Conservation (phyloP, 2,797 vertebrate species). For the Peromyscus attwateri region DNA sequence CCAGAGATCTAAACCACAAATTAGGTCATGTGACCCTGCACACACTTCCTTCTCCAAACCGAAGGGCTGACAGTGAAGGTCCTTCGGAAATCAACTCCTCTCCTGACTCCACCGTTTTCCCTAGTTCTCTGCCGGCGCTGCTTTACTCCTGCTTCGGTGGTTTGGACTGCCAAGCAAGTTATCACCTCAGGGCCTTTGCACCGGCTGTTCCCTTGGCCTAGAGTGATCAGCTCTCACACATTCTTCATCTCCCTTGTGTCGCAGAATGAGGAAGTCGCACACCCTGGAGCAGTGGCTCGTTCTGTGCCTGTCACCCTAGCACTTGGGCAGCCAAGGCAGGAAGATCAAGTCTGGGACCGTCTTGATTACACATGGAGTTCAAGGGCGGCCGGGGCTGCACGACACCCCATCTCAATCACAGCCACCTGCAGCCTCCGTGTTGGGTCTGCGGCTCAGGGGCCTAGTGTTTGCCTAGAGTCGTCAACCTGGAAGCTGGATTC, state of each 20-base stretch:
- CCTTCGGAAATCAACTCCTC: background rate
- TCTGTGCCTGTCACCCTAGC: background rate
- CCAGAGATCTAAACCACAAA: background rate
- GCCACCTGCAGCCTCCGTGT: background rate
- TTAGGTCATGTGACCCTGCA: background rate
- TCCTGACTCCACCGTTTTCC: too few relatives aligned
- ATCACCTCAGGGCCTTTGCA: background rate
- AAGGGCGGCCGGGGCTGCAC: background rate
- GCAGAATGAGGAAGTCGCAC: background rate
- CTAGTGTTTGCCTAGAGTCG: background rate
- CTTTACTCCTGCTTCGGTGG: background rate
- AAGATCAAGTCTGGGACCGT: background rate
- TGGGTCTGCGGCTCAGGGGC: background rate
- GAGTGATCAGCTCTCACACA: background rate
- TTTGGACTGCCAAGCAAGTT: too few relatives aligned
- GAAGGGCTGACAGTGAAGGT: background rate
- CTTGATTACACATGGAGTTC: background rate
- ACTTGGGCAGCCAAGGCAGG: background rate
- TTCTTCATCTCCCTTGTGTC: background rate
- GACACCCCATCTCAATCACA: background rate
- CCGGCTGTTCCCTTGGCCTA: background rate
- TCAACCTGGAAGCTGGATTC: background rate
- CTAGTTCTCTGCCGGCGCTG: background rate
- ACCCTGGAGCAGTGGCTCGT: too few relatives aligned
- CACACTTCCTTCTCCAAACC: background rate